Percentiles rank a stretch among this genome's conserved stretches.
phyloP scores from a whole-genome alignment of 2,888 invertebrate species.

The Ligdia adustata region DNA sequence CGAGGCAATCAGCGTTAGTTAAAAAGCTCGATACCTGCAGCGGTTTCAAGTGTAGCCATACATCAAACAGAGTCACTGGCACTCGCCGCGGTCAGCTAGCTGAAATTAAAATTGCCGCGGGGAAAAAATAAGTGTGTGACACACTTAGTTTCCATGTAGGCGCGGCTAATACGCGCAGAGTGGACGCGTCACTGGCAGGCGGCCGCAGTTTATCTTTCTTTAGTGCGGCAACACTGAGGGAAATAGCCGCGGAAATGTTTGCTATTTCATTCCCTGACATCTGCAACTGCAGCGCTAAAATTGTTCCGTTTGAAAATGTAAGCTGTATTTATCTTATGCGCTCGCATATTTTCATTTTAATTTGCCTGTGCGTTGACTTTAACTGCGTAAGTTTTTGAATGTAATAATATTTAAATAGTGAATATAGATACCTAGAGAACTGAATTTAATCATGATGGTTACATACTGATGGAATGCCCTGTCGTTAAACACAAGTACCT shows the following conservation, averaged over 20 bases:
- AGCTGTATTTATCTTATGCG: slow-evolving; percentile 10
- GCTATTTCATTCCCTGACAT: slow-evolving; percentile 65
- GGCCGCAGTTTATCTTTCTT: slow-evolving; percentile 76
- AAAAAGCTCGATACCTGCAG: slow-evolving; percentile 37
- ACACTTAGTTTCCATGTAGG: slow-evolving; percentile 75
- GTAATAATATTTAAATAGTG: too few relatives aligned
- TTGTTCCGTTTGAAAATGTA: slow-evolving; percentile 42
- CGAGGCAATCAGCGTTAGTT: slow-evolving; percentile 18
- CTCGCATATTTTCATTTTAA: slow-evolving; percentile 7
- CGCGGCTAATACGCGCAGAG: slow-evolving; percentile 77
- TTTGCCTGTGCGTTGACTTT: background rate
- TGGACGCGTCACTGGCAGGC: slow-evolving; percentile 78
- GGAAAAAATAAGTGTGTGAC: slow-evolving; percentile 77
- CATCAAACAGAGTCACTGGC: slow-evolving; percentile 67
- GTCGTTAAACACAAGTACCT: too few relatives aligned
- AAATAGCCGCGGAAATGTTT: slow-evolving; percentile 73
- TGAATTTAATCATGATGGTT: too few relatives aligned
- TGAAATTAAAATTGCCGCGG: slow-evolving; percentile 78
- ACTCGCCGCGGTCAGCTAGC: slow-evolving; percentile 70
- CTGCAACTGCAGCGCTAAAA: slow-evolving; percentile 35
- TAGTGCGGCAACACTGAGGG: slow-evolving; percentile 71
- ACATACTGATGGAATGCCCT: too few relatives aligned
- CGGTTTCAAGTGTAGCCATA: slow-evolving; percentile 61
- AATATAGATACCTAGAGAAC: too few relatives aligned
- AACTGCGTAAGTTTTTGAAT: too few relatives aligned